These are phyloP conservation scores for Xenentodon cancila DNA, from an alignment of 2,797 vertebrate genomes.

Conservation along the genomic window DNA sequence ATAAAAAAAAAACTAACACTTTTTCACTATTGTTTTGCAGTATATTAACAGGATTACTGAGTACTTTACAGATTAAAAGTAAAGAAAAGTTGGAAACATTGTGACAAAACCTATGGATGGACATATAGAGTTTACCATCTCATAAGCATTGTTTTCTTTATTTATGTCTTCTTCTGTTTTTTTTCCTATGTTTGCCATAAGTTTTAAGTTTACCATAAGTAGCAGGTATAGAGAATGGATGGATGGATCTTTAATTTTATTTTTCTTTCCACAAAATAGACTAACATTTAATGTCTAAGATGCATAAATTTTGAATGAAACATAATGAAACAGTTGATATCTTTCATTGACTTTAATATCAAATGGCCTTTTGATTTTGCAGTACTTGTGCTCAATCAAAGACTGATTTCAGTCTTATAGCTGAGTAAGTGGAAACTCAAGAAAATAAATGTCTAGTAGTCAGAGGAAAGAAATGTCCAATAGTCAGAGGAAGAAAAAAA, in stretches of 20 bases:
- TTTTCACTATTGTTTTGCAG: neutral
- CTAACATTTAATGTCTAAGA: neutral
- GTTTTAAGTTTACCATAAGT: no score
- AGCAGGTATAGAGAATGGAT: no score
- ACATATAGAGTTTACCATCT: no score
- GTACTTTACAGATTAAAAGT: no score
- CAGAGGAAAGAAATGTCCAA: conserved; percentile 12
- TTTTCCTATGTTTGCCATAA: no score
- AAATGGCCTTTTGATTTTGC: conserved; percentile 12
- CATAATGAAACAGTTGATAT: conserved; percentile 13
- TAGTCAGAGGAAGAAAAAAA: neutral
- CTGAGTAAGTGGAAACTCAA: conserved; percentile 34
- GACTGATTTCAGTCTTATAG: conserved; percentile 36
- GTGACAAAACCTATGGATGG: no score
- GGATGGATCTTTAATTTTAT: no score
- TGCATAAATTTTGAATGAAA: no score
- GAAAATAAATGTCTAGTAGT: conserved; percentile 47
- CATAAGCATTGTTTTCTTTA: no score
- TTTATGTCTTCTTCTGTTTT: no score
- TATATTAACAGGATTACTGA: neutral
- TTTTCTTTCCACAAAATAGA: neutral
- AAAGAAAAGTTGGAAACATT: no score
- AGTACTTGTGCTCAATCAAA: conserved; percentile 25
- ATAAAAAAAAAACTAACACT: neutral
- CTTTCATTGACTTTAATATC: conserved; percentile 24